phyloP scores from a whole-genome alignment of 2,113 vertebrate genomes.

The Charadrius vociferus region DNA sequence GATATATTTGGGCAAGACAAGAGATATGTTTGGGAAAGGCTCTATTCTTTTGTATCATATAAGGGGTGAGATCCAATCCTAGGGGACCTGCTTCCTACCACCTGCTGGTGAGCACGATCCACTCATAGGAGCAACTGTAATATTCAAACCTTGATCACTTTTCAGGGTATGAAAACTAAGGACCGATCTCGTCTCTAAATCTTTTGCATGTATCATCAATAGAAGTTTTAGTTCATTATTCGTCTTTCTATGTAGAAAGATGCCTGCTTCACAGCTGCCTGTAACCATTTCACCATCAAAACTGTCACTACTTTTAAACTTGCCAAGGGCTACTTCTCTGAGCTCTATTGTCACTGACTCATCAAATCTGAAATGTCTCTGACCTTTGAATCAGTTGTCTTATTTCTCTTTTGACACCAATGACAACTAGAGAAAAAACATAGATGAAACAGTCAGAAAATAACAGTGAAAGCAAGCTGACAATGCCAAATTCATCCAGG shows the following conservation, averaged over 20 bases:
- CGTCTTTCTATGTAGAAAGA: background rate
- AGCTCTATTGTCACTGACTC: slow-evolving; percentile 51
- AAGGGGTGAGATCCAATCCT: background rate
- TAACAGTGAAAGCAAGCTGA: slow-evolving; percentile 20
- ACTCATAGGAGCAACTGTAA: background rate
- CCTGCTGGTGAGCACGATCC: background rate
- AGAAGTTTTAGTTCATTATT: background rate
- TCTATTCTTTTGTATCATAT: background rate
- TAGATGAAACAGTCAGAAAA: slow-evolving; percentile 39
- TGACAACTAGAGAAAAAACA: slow-evolving; percentile 50
- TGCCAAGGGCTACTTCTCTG: background rate
- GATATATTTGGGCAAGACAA: background rate
- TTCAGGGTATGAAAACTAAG: background rate
- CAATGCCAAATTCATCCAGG: slow-evolving; percentile 23
- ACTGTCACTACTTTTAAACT: slow-evolving; percentile 7
- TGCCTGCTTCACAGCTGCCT: background rate
- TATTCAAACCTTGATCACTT: background rate
- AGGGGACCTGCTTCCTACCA: background rate
- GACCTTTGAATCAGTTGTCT: slow-evolving; percentile 63
- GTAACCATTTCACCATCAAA: background rate
- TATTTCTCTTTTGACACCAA: slow-evolving; percentile 55
- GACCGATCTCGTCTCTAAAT: background rate
- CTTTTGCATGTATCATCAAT: background rate
- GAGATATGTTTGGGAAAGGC: background rate
- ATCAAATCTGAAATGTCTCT: slow-evolving; percentile 59